Conservation (phyloP, 2,888 invertebrate species). For the Sussaba pulchella region DNA sequence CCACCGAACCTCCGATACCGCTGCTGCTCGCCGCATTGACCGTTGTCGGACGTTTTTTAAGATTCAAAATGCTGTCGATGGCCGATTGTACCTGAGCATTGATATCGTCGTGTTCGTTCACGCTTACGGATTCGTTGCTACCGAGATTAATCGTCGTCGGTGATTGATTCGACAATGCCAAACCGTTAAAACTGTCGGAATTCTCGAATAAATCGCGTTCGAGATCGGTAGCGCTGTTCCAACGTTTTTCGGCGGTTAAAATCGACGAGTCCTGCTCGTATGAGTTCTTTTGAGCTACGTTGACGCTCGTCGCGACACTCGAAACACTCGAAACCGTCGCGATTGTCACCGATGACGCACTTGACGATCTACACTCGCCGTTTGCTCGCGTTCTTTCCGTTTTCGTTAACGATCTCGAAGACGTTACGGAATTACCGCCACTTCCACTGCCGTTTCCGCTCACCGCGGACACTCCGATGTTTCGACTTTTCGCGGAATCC, state of each 20-base stretch:
- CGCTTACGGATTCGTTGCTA: slow-evolving; percentile 70
- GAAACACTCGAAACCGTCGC: slow-evolving; percentile 65
- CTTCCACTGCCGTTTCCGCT: slow-evolving; percentile 61
- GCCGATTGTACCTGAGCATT: slow-evolving; percentile 92
- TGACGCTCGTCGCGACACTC: slow-evolving; percentile 68
- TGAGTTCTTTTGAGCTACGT: slow-evolving; percentile 70
- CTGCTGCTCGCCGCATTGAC: slow-evolving; percentile 66
- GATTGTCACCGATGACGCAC: slow-evolving; percentile 16
- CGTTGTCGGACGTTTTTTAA: slow-evolving; percentile 85
- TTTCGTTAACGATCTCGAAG: slow-evolving; percentile 70
- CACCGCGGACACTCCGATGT: slow-evolving; percentile 66
- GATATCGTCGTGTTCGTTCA: slow-evolving; percentile 87
- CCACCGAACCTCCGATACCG: slow-evolving; percentile 54
- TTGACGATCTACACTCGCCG: slow-evolving; percentile 77
- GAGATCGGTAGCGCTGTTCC: slow-evolving; percentile 80
- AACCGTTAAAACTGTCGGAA: slow-evolving; percentile 80
- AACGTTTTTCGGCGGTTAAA: slow-evolving; percentile 72
- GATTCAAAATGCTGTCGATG: slow-evolving; percentile 91
- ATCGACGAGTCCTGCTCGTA: slow-evolving; percentile 72
- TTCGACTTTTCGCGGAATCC: slow-evolving; percentile 77
- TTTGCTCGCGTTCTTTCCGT: slow-evolving; percentile 80
- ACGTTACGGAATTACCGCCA: slow-evolving; percentile 56
- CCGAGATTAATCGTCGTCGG: slow-evolving; percentile 67
- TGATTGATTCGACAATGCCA: slow-evolving; percentile 79
- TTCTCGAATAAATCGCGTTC: slow-evolving; percentile 82